Evolutionary conservation across 2,113 vertebrate genomes (phyloP), one percentile per base, ranked within the genome.

Genomic region (Manacus vitellinus): DNA sequence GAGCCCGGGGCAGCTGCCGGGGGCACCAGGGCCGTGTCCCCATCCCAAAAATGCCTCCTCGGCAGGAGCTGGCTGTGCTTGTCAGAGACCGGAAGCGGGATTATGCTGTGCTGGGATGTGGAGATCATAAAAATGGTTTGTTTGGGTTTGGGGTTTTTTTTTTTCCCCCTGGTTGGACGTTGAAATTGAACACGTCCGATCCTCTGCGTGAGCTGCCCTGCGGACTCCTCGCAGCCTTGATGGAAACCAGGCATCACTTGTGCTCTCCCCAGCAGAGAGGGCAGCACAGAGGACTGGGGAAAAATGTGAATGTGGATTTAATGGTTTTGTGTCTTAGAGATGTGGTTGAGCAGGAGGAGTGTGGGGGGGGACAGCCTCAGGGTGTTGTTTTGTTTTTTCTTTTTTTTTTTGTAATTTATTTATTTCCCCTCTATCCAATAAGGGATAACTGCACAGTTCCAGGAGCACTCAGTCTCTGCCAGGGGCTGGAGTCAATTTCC

Each of bases 101-200:
- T 77, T 71, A 31, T 30, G 72, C 75, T 81, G 68, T 8, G 47
- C 83, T 59, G 89, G 75, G 88, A 91, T 39, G 73, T 56, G 83
- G 49, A 88, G 88, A 85, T 92, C 65, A 47, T 81, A 88, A 94
- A 92, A 95, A 76, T 4, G 68, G 49, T 72, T 92, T 92, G 92
- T 79, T 94, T 92, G 80, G 78, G 75, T 33, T 85, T 20, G 51
- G 22, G 8, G 8, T 35, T 14, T 1, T 31, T 73, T 88, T 85
- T 85, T 70, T 35, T 27, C 5, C 14, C 25, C 8, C 43, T 30
- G 72, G 78, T 67, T 86, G 89, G 92, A 94, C 93, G 31, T 75
- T 95, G 96, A 96, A 95, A 91, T 79, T 65, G 93, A 97, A 96
- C 94, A 90, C 37, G 83, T 90, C 88, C 63, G n/a, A 52, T 74